Conservation (phyloP, 2,888 invertebrate species). For the Laspeyria flexula region DNA sequence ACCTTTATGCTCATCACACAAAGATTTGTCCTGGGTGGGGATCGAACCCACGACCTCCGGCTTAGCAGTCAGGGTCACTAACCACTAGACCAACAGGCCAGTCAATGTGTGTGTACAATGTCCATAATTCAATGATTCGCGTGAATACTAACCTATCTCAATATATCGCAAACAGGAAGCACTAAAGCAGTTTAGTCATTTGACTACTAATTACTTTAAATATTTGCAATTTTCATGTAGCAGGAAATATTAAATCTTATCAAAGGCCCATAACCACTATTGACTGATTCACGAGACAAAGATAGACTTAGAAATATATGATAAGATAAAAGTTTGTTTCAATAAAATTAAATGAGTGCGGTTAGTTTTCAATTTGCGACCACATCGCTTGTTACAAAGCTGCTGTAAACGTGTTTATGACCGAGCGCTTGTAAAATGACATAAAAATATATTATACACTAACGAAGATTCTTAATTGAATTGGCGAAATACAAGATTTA, state of each 20-base stretch:
- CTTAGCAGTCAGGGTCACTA: too few relatives aligned
- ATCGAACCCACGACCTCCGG: too few relatives aligned
- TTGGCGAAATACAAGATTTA: constrained; percentile 36
- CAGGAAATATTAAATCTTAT: constrained; percentile 51
- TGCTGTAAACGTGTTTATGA: constrained; percentile 63
- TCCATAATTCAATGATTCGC: constrained; percentile 81
- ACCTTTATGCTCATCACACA: too few relatives aligned
- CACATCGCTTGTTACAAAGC: constrained; percentile 66
- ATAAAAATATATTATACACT: constrained; percentile 45
- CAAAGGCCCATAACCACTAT: constrained; percentile 34
- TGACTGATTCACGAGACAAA: background rate
- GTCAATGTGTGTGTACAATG: constrained; percentile 73
- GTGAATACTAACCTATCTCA: constrained; percentile 73
- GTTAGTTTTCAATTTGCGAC: constrained; percentile 76
- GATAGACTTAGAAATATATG: constrained; percentile 4
- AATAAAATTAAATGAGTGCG: constrained; percentile 71
- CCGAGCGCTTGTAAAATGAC: constrained; percentile 54
- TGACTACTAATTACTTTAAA: constrained; percentile 43
- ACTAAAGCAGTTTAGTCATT: constrained; percentile 66
- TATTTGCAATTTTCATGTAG: constrained; percentile 24
- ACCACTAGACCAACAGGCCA: too few relatives aligned
- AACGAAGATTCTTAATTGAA: constrained; percentile 45
- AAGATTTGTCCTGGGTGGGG: too few relatives aligned
- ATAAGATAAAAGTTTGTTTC: constrained; percentile 61
- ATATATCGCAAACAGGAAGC: constrained; percentile 70